Evolutionary conservation across 2,797 vertebrate species (phyloP).

Genomic region (Sylvilagus floridanus): DNA sequence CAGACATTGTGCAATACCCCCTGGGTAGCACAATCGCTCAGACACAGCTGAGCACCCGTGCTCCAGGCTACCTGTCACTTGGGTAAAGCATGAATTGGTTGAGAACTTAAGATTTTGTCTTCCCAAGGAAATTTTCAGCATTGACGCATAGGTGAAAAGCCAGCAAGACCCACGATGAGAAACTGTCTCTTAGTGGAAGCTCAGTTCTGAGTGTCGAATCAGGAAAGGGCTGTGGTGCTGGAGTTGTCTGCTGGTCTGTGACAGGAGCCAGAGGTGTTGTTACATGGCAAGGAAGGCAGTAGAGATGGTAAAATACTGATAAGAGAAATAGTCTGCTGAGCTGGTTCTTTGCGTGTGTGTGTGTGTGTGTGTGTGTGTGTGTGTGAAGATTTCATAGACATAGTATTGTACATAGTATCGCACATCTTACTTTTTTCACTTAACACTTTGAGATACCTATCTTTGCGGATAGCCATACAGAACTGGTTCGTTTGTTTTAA

Average conservation of each 20-base stretch:
- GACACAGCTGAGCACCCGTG: neutral
- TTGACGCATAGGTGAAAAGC: neutral
- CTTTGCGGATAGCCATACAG: neutral
- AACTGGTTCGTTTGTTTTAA: constrained; percentile 50
- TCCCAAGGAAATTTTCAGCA: constrained; percentile 24
- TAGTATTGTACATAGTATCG: neutral
- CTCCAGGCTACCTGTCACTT: constrained; percentile 50
- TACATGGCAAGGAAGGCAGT: neutral
- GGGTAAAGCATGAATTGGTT: constrained; percentile 48
- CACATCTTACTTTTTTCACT: neutral
- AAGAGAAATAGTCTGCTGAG: constrained; percentile 15
- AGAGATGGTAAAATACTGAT: constrained; percentile 46
- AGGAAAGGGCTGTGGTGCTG: neutral
- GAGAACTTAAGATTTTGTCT: constrained; percentile 43
- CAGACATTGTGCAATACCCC: neutral
- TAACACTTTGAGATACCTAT: neutral
- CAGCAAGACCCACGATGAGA: neutral
- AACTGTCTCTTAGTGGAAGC: neutral
- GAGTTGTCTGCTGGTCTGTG: neutral
- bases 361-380: constrained; percentile 47
- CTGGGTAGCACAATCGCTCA: constrained; percentile 39
- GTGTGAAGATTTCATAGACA: neutral
- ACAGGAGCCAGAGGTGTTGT: constrained; percentile 42
- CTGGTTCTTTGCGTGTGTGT: constrained; percentile 25
- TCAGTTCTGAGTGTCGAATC: constrained; percentile 40